Evolutionary conservation across 2,888 invertebrate genomes (phyloP).

Genomic region (Zelleria hepariella): DNA sequence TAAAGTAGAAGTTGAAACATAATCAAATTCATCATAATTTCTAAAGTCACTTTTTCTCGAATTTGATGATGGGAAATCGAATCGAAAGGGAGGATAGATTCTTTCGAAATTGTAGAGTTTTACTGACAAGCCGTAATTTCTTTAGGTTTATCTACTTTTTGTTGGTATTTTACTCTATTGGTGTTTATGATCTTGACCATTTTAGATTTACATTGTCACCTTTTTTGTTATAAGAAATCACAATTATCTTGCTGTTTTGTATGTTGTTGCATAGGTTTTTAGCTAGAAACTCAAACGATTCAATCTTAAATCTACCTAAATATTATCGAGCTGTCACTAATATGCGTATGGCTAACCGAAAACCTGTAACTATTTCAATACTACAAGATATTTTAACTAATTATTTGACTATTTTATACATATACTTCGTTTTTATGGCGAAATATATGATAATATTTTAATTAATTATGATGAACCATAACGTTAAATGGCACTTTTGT

Average conservation of each 20-base stretch:
- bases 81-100: too few species aligned
- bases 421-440: slow-evolving; percentile 30
- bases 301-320: slow-evolving; percentile 59
- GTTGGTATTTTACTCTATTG: too few species aligned
- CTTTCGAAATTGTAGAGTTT: too few species aligned
- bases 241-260: not conserved
- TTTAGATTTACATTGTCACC: too few species aligned
- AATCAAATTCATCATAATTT: too few species aligned
- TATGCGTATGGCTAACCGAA: slow-evolving; percentile 64
- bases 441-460: slow-evolving; percentile 13
- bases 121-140: too few species aligned
- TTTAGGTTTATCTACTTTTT: too few species aligned
- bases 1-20: too few species aligned
- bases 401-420: slow-evolving; percentile 62
- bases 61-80: too few species aligned
- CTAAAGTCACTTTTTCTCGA: too few species aligned
- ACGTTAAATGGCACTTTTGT: slow-evolving; percentile 1
- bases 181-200: too few species aligned
- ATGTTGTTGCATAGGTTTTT: not conserved
- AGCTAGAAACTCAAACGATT: slow-evolving; percentile 36
- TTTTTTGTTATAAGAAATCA: not conserved
- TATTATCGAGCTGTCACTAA: slow-evolving; percentile 54
- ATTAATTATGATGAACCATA: not conserved
- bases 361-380: slow-evolving; percentile 60
- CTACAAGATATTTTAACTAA: slow-evolving; percentile 25